Evolutionary conservation across 1,140 invertebrate species (phyloP).

Genomic region (Bombus waltoni): DNA sequence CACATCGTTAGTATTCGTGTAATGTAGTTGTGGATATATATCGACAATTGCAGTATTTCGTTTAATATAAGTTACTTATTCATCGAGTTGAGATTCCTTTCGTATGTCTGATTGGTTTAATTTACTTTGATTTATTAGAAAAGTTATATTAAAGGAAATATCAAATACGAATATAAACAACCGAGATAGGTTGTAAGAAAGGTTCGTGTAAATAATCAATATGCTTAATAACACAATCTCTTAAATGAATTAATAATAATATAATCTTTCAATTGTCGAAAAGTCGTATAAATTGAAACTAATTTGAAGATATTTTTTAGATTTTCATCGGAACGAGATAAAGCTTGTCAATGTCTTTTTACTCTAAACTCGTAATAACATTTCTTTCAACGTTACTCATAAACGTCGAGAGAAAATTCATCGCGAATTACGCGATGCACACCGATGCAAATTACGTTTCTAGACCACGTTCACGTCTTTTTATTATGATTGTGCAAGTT

Average conservation of each 20-base stretch:
- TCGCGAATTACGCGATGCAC: not conserved
- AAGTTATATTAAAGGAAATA: not conserved
- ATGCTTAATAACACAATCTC: no score
- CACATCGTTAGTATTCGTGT: no score
- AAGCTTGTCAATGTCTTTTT: not conserved
- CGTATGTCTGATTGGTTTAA: not conserved
- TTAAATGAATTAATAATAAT: not conserved
- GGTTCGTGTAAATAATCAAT: not conserved
- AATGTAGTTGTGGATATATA: no score
- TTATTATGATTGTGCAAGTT: conserved; percentile 25
- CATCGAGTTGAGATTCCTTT: no score
- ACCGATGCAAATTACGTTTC: conserved; percentile 4
- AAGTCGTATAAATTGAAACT: not conserved
- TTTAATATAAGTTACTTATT: no score
- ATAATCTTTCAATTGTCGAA: not conserved
- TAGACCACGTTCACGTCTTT: conserved; percentile 17
- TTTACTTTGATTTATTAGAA: not conserved
- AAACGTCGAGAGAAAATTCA: conserved; percentile 24
- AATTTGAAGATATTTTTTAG: not conserved
- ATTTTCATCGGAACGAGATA: not conserved
- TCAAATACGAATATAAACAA: not conserved
- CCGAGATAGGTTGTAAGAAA: not conserved
- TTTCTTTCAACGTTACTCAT: not conserved
- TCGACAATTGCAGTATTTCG: no score
- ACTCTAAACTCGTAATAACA: not conserved